Percentiles rank a stretch among this genome's conserved stretches.
Conservation (phyloP, 92 coral and sea anemone genomes). For the Anthopleura xanthogrammica region DNA sequence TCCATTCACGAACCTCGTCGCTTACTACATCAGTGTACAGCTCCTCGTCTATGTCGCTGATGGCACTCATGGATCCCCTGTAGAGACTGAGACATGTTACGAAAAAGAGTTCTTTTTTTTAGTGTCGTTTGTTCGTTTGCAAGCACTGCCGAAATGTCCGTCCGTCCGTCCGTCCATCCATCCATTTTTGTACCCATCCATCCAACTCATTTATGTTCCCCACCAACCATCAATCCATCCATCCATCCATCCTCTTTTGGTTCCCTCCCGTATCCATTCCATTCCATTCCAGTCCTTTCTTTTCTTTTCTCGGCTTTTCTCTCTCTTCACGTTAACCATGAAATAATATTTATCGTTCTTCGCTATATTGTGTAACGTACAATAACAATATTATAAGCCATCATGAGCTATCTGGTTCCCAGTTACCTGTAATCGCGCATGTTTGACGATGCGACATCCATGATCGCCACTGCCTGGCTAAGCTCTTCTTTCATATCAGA, state of each 20-base stretch:
- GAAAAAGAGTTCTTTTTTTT: not conserved
- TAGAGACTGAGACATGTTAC: not conserved
- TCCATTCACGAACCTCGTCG: conserved; percentile 98
- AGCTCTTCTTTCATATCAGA: conserved; percentile 73
- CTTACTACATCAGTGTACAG: conserved; percentile 69
- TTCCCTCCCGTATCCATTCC: not conserved
- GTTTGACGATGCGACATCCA: conserved; percentile 59
- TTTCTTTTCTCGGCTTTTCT: too few species aligned
- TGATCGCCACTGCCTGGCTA: conserved; percentile 71
- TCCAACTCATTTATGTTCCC: not conserved
- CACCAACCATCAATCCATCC: not conserved
- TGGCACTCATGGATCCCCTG: conserved; percentile 73
- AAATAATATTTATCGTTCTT: too few species aligned
- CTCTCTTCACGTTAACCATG: too few species aligned
- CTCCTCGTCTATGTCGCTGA: conserved; percentile 77
- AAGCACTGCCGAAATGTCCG: not conserved
- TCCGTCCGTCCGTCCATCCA: not conserved
- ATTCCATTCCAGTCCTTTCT: too few species aligned
- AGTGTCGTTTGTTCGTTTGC: too few species aligned
- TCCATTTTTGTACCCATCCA: not conserved
- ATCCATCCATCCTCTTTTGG: not conserved
- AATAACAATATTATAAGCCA: not conserved
- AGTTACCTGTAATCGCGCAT: conserved; percentile 65
- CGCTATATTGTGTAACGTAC: not conserved
- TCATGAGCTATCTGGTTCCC: not conserved